A percentile compares a stretch with the other conserved stretches of the same genome.
phyloP scores from a whole-genome alignment of 1,140 invertebrate species.

The Neomicropteryx cornuta region DNA sequence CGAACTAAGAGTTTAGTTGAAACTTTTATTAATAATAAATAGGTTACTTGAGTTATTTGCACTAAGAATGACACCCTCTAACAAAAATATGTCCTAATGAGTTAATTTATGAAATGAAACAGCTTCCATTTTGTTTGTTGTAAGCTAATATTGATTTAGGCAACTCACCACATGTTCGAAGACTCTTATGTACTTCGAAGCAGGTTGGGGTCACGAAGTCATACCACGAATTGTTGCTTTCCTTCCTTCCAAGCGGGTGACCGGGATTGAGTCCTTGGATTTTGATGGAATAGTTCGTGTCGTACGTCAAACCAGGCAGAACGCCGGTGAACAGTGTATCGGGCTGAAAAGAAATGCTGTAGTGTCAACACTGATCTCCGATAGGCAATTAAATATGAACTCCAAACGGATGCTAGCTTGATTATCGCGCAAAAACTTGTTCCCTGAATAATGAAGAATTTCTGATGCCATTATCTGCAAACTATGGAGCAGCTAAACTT shows the following conservation, averaged over 20 bases:
- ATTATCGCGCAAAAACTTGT: conserved; percentile 1
- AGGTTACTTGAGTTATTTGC: not conserved
- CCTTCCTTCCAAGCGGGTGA: conserved; percentile 6
- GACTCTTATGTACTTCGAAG: conserved; percentile 20
- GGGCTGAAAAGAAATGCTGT: conserved; percentile 7
- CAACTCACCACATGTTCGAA: conserved; percentile 27
- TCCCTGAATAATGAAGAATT: not conserved
- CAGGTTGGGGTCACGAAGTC: conserved; percentile 25
- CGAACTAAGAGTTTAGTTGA: not conserved
- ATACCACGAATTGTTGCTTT: conserved; percentile 12
- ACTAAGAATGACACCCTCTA: not conserved
- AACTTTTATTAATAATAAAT: not conserved
- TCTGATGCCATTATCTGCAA: not conserved
- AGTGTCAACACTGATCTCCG: not conserved
- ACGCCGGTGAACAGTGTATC: conserved; percentile 3
- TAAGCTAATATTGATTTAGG: too few species aligned
- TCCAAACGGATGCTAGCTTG: too few species aligned
- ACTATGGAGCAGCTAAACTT: not conserved
- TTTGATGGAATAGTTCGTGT: conserved; percentile 17
- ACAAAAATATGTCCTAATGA: conserved; percentile 2
- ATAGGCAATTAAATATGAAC: not conserved
- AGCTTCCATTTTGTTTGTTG: too few species aligned
- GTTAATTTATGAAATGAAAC: conserved; percentile 2
- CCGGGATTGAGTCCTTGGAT: conserved; percentile 16
- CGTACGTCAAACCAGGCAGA: conserved; percentile 16